These are phyloP conservation scores for Chrysopilus asiliformis DNA, from an alignment of 2,888 invertebrate genomes.

Conservation along the genomic window DNA sequence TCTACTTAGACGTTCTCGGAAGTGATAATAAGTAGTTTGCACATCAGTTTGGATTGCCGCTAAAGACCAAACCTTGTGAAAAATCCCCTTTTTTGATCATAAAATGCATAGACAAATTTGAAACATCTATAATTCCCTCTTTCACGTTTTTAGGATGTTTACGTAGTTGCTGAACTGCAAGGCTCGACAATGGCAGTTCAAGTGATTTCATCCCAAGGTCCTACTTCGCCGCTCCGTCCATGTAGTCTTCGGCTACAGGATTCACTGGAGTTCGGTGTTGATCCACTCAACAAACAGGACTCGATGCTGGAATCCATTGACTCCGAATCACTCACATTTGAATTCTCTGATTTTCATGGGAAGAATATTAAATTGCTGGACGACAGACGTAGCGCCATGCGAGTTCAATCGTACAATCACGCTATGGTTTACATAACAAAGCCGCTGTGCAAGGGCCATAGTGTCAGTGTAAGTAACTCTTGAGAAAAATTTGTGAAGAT, in stretches of 20 bases:
- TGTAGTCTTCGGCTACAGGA: conserved; percentile 42
- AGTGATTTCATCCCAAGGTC: conserved; percentile 51
- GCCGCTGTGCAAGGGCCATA: conserved; percentile 50
- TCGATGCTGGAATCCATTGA: conserved; percentile 37
- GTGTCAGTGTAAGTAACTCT: conserved; percentile 47
- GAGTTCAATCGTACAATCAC: conserved; percentile 74
- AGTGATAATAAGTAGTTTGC: no score
- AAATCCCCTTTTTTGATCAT: no score
- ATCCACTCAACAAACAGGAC: conserved; percentile 39
- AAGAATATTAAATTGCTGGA: conserved; percentile 59
- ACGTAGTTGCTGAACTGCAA: conserved; percentile 69
- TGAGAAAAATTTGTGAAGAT: no score
- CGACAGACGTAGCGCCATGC: conserved; percentile 52
- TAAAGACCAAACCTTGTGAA: no score
- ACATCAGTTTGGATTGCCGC: no score
- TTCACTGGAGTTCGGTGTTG: conserved; percentile 45
- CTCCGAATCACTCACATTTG: conserved; percentile 42
- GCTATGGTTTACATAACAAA: conserved; percentile 57
- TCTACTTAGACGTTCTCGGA: no score
- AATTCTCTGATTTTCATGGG: conserved; percentile 72
- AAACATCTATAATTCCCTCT: no score
- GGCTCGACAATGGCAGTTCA: conserved; percentile 67
- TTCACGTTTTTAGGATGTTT: conserved; percentile 49
- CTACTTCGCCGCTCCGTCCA: conserved; percentile 37
- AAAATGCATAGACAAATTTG: no score